Conservation (phyloP, 1,140 invertebrate species). For the Callitettix versicolor region DNA sequence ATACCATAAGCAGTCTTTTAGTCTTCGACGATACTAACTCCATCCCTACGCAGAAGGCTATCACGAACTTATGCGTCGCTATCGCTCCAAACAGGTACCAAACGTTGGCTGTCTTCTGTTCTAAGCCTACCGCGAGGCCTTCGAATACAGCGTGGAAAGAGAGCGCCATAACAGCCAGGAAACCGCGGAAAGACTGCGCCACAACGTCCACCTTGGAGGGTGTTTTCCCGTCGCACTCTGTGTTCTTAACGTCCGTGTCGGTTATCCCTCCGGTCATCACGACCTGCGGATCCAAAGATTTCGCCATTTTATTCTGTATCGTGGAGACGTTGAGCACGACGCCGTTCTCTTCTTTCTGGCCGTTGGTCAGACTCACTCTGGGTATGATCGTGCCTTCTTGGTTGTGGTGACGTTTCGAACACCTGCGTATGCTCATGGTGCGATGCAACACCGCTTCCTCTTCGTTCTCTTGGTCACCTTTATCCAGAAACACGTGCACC, state of each 20-base stretch:
- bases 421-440: slow-evolving; percentile 42
- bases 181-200: slow-evolving; percentile 42
- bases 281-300: slow-evolving; percentile 21
- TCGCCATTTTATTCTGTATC: slow-evolving; percentile 12
- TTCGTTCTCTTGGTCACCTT: slow-evolving; percentile 32
- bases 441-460: slow-evolving; percentile 41
- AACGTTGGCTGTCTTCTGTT: slow-evolving; percentile 47
- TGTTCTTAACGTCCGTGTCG: not conserved
- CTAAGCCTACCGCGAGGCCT: slow-evolving; percentile 68
- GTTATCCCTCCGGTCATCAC: slow-evolving; percentile 24
- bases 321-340: slow-evolving; percentile 22
- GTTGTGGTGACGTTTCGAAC: slow-evolving; percentile 31
- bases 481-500: slow-evolving; percentile 46
- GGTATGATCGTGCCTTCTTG: slow-evolving; percentile 27
- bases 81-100: slow-evolving; percentile 59
- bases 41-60: slow-evolving; percentile 56
- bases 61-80: slow-evolving; percentile 63
- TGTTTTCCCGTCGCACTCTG: slow-evolving; percentile 10
- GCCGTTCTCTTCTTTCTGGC: not conserved
- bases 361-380: slow-evolving; percentile 14
- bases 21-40: slow-evolving; percentile 55
- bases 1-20: slow-evolving; percentile 40
- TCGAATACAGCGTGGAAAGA: slow-evolving; percentile 76
- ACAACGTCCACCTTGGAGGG: slow-evolving; percentile 15
- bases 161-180: slow-evolving; percentile 59